These are phyloP conservation scores for Tachystola acroxantha DNA, from an alignment of 2,888 invertebrate genomes.

Conservation along the genomic window DNA sequence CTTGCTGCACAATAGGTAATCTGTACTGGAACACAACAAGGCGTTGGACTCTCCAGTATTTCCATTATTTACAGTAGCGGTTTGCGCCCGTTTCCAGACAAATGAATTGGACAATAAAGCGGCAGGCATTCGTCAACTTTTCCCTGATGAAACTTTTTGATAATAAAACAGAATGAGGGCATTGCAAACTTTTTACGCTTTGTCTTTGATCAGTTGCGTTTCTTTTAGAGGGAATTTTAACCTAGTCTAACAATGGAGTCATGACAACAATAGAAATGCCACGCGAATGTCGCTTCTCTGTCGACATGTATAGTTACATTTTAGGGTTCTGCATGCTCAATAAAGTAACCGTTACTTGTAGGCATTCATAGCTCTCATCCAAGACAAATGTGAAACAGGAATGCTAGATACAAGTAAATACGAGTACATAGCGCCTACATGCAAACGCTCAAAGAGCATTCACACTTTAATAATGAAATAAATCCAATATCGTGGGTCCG, in stretches of 20 bases:
- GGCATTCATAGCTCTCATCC: too few species aligned
- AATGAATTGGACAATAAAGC: conserved; percentile 62
- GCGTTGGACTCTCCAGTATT: conserved; percentile 37
- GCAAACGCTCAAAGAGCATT: too few species aligned
- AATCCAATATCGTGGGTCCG: background rate
- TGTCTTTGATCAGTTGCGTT: conserved; percentile 52
- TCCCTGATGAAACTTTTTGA: conserved; percentile 56
- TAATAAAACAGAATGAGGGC: conserved; percentile 47
- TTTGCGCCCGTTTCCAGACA: conserved; percentile 46
- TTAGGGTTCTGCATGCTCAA: conserved; percentile 7
- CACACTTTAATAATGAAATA: background rate
- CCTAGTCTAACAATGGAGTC: conserved; percentile 28
- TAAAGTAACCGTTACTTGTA: background rate
- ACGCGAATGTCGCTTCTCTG: conserved; percentile 1
- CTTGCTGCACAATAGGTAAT: conserved; percentile 52
- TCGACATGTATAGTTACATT: conserved; percentile 7
- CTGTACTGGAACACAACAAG: conserved; percentile 44
- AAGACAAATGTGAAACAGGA: too few species aligned
- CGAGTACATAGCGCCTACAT: background rate
- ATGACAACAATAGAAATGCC: conserved; percentile 5
- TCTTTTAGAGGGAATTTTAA: conserved; percentile 33
- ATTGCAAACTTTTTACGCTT: conserved; percentile 42
- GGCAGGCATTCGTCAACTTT: conserved; percentile 56
- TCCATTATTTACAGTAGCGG: conserved; percentile 53
- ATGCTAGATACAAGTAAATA: background rate